Conservation (phyloP, 2,797 vertebrate genomes). For the Poeciliopsis presidionis region DNA sequence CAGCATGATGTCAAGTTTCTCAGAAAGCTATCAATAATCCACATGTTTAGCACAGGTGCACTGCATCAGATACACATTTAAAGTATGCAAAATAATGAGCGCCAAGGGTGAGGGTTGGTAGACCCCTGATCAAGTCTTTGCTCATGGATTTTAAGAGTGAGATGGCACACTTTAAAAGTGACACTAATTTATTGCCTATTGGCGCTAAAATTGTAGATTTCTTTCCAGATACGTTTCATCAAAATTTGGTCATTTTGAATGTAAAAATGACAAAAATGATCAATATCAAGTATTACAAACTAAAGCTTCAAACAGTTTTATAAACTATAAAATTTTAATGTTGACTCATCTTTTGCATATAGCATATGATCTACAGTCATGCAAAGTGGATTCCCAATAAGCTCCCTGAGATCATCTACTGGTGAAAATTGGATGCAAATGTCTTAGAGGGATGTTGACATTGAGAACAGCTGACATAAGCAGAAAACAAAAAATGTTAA, state of each 20-base stretch:
- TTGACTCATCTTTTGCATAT: neutral
- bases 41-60: neutral
- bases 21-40: neutral
- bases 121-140: neutral
- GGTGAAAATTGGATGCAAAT: constrained; percentile 10
- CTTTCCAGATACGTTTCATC: neutral
- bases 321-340: neutral
- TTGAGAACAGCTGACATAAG: constrained; percentile 6
- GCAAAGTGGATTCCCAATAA: neutral
- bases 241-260: neutral
- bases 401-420: neutral
- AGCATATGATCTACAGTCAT: neutral
- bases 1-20: neutral
- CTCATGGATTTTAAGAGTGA: neutral
- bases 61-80: neutral
- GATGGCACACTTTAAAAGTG: neutral
- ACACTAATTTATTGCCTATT: neutral
- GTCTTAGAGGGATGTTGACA: neutral
- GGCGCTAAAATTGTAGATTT: neutral
- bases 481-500: neutral
- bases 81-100: neutral
- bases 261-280: neutral
- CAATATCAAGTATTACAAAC: neutral
- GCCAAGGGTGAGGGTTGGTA: neutral
- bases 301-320: neutral